Evolutionary conservation across 2,888 invertebrate species (phyloP).

Genomic region (Xiphydria camelus): DNA sequence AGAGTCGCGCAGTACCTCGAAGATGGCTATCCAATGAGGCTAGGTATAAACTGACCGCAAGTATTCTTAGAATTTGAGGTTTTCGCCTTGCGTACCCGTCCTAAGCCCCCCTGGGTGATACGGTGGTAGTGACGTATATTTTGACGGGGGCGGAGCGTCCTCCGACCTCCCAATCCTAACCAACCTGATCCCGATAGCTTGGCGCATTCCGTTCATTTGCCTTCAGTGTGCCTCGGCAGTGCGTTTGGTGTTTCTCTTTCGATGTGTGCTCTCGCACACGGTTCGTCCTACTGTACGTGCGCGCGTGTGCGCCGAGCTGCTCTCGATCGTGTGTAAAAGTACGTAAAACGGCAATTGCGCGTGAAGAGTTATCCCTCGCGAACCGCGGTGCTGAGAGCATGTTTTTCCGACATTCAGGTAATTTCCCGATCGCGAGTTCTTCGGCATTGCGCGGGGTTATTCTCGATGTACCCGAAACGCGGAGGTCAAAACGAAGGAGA

Average conservation of each 20-base stretch:
- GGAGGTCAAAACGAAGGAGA: not conserved
- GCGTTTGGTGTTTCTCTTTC: not conserved
- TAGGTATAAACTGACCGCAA: no score
- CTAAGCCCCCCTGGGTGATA: no score
- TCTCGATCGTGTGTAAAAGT: not conserved
- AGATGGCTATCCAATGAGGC: no score
- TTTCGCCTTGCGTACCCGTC: no score
- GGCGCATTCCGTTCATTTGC: conserved; percentile 35
- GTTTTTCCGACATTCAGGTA: conserved; percentile 44
- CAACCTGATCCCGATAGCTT: conserved; percentile 35
- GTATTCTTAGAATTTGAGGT: no score
- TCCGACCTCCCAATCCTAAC: conserved; percentile 37
- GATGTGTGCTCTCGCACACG: conserved; percentile 8
- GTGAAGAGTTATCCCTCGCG: no score
- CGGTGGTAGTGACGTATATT: conserved; percentile 21
- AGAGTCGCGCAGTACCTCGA: no score
- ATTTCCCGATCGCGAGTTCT: no score
- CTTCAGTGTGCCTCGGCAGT: not conserved
- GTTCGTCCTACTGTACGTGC: not conserved
- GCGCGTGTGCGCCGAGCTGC: not conserved
- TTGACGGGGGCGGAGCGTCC: conserved; percentile 37
- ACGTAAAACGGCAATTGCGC: no score
- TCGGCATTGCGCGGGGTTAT: not conserved
- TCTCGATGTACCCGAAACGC: no score
- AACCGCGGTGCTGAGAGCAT: conserved; percentile 39